These are phyloP conservation scores for Drosophila bifasciata DNA, from an alignment of 1,140 invertebrate genomes.

Conservation along the genomic window DNA sequence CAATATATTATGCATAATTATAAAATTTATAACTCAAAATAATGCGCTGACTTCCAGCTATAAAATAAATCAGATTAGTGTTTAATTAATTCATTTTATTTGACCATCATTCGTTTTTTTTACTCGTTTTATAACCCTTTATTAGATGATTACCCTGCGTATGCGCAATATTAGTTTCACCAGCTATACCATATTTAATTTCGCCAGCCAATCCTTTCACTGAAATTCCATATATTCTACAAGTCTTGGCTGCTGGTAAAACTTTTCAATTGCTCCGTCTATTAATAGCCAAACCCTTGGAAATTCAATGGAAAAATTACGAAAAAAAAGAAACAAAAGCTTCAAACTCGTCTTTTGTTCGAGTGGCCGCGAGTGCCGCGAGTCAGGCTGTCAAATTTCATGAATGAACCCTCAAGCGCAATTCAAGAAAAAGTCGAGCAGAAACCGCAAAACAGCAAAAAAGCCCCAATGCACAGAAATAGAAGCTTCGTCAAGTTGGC, in stretches of 20 bases:
- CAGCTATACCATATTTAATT: no score
- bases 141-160: no score
- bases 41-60: no score
- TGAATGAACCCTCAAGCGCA: conserved; percentile 66
- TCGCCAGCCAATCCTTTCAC: no score
- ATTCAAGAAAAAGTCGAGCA: conserved; percentile 55
- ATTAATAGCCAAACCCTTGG: conserved; percentile 53
- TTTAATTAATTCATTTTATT: no score
- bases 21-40: no score
- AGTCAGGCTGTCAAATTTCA: conserved; percentile 72
- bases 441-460: conserved; percentile 16
- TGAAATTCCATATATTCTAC: no score
- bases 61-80: no score
- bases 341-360: conserved; percentile 59
- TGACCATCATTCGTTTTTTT: no score
- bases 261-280: conserved; percentile 24
- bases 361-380: conserved; percentile 18
- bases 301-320: conserved; percentile 56
- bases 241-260: background rate
- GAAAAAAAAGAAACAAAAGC: conserved; percentile 58
- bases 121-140: no score
- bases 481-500: conserved; percentile 72
- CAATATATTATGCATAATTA: no score
- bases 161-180: no score
- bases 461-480: conserved; percentile 38